Conservation (phyloP, 2,888 invertebrate species). For the Hoplodrina ambigua region DNA sequence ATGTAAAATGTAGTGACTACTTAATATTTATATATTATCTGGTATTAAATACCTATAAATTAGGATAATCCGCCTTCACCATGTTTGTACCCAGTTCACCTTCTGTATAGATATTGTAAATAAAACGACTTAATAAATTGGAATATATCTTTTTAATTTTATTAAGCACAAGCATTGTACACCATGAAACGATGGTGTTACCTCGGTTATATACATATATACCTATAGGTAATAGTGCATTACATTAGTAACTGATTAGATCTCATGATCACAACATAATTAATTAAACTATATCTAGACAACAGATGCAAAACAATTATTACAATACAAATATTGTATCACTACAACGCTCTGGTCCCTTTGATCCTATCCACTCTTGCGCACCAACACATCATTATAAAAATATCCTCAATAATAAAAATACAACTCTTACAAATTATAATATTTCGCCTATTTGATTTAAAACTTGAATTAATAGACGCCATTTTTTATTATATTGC, state of each 20-base stretch:
- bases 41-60: constrained; percentile 56
- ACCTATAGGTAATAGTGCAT: constrained; percentile 79
- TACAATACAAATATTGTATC: constrained; percentile 65
- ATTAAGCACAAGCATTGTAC: constrained; percentile 86
- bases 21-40: constrained; percentile 50
- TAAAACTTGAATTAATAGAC: constrained; percentile 33
- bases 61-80: constrained; percentile 34
- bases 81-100: constrained; percentile 31
- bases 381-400: constrained; percentile 72
- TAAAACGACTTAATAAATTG: constrained; percentile 76
- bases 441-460: constrained; percentile 37
- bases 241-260: constrained; percentile 81
- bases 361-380: constrained; percentile 68
- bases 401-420: constrained; percentile 64
- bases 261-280: constrained; percentile 82
- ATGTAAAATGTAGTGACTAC: constrained; percentile 33
- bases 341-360: constrained; percentile 83
- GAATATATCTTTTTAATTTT: constrained; percentile 84
- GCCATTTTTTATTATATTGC: background rate
- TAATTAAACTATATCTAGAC: constrained; percentile 71
- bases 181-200: constrained; percentile 65
- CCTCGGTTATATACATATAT: constrained; percentile 73
- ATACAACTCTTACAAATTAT: constrained; percentile 59
- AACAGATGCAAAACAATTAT: constrained; percentile 73
- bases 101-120: constrained; percentile 58